Percentiles rank a stretch among this genome's conserved stretches.
Conservation (phyloP, 2,888 invertebrate genomes). For the Shargacucullia verbasci region DNA sequence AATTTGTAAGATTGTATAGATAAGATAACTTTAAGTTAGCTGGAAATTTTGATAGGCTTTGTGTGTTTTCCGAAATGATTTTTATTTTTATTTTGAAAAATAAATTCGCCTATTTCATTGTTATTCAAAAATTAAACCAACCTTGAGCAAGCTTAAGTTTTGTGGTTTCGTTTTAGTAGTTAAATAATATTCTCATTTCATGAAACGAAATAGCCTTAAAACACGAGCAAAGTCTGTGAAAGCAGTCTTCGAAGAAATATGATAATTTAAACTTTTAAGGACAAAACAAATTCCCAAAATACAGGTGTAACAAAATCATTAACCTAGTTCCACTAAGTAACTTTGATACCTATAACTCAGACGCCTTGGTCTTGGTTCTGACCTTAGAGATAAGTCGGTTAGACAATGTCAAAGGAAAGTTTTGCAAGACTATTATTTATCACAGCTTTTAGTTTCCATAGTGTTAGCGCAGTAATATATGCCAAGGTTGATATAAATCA, state of each 20-base stretch:
- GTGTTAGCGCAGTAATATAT: conserved; percentile 57
- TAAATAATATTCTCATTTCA: too few species aligned
- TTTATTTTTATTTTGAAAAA: too few species aligned
- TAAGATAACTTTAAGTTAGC: too few species aligned
- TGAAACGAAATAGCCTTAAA: too few species aligned
- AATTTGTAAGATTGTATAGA: conserved; percentile 21
- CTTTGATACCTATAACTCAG: conserved; percentile 31
- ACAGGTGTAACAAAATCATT: conserved; percentile 40
- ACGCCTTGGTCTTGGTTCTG: conserved; percentile 20
- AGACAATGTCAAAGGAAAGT: conserved; percentile 47
- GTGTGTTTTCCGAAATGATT: too few species aligned
- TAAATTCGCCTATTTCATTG: too few species aligned
- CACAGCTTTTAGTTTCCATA: conserved; percentile 48
- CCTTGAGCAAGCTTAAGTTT: too few species aligned
- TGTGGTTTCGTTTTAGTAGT: too few species aligned
- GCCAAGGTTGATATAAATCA: conserved; percentile 65
- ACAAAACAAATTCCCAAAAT: conserved; percentile 30
- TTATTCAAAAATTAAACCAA: too few species aligned
- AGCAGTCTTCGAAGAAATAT: conserved; percentile 37
- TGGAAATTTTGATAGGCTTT: too few species aligned
- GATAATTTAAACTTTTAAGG: conserved; percentile 51
- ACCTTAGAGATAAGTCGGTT: conserved; percentile 25
- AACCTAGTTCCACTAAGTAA: conserved; percentile 39
- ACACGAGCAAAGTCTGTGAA: neutral
- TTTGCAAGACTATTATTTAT: conserved; percentile 43